Conservation (phyloP, 2,113 vertebrate species). For the Limnothrissa miodon region DNA sequence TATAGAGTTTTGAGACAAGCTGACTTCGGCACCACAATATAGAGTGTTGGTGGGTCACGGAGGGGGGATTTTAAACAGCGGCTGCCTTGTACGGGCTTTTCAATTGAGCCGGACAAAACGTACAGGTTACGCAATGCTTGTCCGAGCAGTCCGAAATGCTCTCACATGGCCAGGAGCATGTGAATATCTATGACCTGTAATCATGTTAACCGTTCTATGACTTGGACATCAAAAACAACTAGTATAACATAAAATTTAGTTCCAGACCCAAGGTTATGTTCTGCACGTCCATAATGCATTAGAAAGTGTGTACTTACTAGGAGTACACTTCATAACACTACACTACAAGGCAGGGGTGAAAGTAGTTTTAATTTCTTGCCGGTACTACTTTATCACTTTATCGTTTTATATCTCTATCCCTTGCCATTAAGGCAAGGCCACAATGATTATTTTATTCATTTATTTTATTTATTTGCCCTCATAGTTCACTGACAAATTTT, state of each 20-base stretch:
- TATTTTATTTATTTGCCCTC: too few species aligned
- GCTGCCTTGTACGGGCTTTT: neutral
- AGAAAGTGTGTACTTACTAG: neutral
- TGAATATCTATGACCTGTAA: neutral
- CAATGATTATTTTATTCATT: too few species aligned
- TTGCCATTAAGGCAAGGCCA: too few species aligned
- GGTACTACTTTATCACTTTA: too few species aligned
- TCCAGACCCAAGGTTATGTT: neutral
- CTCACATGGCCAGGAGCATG: neutral
- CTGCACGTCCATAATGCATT: neutral
- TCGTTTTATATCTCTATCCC: neutral
- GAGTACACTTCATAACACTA: too few species aligned
- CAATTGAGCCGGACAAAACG: neutral
- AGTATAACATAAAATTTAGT: neutral
- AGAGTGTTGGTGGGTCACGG: neutral
- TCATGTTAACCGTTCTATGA: neutral
- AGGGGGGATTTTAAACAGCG: conserved; percentile 1
- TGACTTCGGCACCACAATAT: neutral
- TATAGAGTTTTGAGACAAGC: neutral
- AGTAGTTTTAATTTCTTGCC: neutral
- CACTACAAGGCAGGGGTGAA: neutral
- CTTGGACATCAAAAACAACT: neutral
- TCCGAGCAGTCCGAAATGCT: neutral
- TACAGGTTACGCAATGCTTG: neutral
- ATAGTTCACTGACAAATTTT: too few species aligned